These are phyloP conservation scores for Bergia sp. DNA, from an alignment of 92 coral and sea anemone genomes.

Conservation along the genomic window DNA sequence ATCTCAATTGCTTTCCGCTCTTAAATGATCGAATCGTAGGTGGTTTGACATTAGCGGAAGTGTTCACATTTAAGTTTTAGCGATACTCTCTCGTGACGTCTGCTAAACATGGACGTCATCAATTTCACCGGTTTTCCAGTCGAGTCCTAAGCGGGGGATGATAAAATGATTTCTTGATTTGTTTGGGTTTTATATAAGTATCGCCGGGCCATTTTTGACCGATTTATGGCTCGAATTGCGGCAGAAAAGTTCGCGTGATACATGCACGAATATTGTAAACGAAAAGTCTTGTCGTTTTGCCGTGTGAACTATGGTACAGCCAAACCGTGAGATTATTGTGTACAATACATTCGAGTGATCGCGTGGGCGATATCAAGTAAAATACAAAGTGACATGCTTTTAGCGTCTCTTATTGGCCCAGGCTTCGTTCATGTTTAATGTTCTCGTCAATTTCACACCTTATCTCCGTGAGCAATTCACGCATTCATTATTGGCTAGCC, in stretches of 20 bases:
- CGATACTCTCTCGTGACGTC: conserved; percentile 37
- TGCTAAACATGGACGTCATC: conserved; percentile 19
- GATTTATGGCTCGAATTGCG: not conserved
- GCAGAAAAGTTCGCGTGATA: conserved; percentile 28
- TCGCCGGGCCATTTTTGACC: not conserved
- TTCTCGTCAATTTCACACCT: conserved; percentile 42
- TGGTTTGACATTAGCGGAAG: conserved; percentile 33
- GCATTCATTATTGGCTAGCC: conserved; percentile 42
- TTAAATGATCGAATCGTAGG: conserved; percentile 34
- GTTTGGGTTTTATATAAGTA: not conserved
- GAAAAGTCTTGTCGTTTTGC: conserved; percentile 5
- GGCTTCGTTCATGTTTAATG: conserved; percentile 42
- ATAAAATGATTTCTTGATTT: not conserved
- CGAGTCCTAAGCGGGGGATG: conserved; percentile 23
- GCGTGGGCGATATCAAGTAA: conserved; percentile 45
- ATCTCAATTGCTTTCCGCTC: conserved; percentile 28
- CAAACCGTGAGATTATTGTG: conserved; percentile 12
- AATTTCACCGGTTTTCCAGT: not conserved
- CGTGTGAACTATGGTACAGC: not conserved
- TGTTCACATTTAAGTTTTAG: conserved; percentile 11
- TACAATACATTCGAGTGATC: conserved; percentile 42
- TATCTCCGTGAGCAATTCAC: conserved; percentile 18
- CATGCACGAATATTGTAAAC: conserved; percentile 6
- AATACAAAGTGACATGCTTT: conserved; percentile 29
- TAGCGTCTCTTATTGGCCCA: conserved; percentile 27